phyloP scores from a whole-genome alignment of 2,113 vertebrate genomes.

The Myxocyprinus asiaticus region DNA sequence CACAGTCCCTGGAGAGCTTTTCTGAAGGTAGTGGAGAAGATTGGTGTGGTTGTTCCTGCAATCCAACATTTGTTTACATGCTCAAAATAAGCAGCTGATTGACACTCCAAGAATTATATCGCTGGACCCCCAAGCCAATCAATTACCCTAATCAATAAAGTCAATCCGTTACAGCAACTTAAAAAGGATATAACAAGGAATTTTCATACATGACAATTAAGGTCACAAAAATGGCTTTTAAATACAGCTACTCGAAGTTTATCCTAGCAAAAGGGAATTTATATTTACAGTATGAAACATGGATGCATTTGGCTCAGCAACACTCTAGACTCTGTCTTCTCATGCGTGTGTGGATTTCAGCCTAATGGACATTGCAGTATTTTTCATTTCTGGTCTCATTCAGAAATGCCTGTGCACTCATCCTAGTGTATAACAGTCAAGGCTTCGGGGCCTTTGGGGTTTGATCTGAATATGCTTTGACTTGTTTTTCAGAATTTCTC shows the following conservation, averaged over 20 bases:
- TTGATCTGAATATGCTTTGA: constrained; percentile 50
- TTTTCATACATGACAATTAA: background rate
- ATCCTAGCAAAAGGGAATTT: too few species aligned
- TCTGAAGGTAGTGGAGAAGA: too few species aligned
- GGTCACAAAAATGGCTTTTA: background rate
- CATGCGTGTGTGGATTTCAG: too few species aligned
- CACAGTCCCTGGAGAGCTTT: too few species aligned
- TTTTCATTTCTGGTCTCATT: constrained; percentile 38
- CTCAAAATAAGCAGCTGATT: constrained; percentile 9
- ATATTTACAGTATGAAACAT: background rate
- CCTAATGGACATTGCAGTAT: background rate
- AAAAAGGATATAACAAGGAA: background rate
- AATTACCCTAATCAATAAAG: constrained; percentile 18
- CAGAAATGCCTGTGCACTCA: constrained; percentile 37
- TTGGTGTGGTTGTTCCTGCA: too few species aligned
- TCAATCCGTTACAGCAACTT: background rate
- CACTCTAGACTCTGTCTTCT: too few species aligned
- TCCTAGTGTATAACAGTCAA: constrained; percentile 1
- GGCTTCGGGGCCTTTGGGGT: background rate
- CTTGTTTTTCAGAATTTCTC: constrained; percentile 46
- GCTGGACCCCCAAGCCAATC: background rate
- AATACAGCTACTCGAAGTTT: background rate
- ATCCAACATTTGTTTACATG: background rate
- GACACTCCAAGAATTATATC: too few species aligned
- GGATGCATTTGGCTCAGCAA: background rate